These are phyloP conservation scores for Elephantulus edwardii DNA, from an alignment of 2,113 vertebrate genomes.

Conservation along the genomic window DNA sequence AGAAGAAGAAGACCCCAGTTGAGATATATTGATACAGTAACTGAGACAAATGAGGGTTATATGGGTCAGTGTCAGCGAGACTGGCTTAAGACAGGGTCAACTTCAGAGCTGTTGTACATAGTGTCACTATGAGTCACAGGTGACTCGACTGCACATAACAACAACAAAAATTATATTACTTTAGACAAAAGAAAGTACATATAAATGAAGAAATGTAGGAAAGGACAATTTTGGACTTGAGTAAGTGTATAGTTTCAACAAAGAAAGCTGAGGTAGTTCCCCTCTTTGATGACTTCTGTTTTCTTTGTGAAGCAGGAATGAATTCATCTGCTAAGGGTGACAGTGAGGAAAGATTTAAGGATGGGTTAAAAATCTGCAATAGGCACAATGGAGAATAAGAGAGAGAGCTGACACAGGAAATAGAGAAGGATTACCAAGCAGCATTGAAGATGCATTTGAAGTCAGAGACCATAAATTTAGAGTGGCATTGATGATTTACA, in stretches of 20 bases:
- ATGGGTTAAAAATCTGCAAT: constrained; percentile 37
- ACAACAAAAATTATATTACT: too few relatives aligned
- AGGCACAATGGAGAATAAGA: background rate
- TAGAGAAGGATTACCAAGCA: constrained; percentile 22
- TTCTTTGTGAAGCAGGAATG: background rate
- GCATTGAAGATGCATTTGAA: constrained; percentile 38
- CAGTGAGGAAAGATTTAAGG: background rate
- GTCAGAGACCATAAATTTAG: constrained; percentile 39
- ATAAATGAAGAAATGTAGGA: background rate
- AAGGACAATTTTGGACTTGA: background rate
- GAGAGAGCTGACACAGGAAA: constrained; percentile 31
- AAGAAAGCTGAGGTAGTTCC: background rate
- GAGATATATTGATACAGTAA: too few relatives aligned
- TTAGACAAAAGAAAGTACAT: background rate
- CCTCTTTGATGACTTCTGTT: background rate
- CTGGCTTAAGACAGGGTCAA: too few relatives aligned
- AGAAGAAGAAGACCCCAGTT: too few relatives aligned
- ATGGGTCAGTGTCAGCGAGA: too few relatives aligned
- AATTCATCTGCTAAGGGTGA: background rate
- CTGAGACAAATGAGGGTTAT: too few relatives aligned
- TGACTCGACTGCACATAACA: too few relatives aligned
- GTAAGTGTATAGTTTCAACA: background rate
- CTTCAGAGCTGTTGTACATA: too few relatives aligned
- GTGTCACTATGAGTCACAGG: too few relatives aligned
- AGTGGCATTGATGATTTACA: constrained; percentile 50